These are phyloP conservation scores for Colossoma macropomum DNA, from an alignment of 2,113 vertebrate species.

Conservation along the genomic window DNA sequence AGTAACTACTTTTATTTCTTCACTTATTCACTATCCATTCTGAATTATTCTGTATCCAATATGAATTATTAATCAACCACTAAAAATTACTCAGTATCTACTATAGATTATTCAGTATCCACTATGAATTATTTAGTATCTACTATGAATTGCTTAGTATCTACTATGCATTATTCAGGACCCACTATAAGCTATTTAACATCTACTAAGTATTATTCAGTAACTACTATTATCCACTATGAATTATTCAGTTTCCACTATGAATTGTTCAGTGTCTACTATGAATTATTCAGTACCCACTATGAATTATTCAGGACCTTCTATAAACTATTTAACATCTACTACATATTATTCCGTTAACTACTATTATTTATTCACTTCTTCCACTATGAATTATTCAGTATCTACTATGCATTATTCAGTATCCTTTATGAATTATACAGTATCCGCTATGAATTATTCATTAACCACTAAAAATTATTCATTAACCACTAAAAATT, in stretches of 20 bases:
- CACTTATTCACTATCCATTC: background rate
- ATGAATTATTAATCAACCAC: background rate
- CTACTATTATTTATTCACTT: too few relatives aligned
- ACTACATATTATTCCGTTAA: too few relatives aligned
- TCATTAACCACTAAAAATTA: too few relatives aligned
- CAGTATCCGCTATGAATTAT: too few relatives aligned
- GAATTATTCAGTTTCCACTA: background rate
- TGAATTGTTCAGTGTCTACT: background rate
- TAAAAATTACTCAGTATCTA: background rate
- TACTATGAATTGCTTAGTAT: background rate
- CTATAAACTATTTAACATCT: too few relatives aligned
- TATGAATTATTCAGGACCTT: background rate
- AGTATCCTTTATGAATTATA: too few relatives aligned
- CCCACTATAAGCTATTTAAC: background rate
- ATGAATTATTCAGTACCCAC: background rate
- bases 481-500: too few relatives aligned
- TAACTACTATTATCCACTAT: background rate
- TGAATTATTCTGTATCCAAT: background rate
- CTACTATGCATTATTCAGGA: background rate
- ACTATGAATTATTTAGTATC: background rate
- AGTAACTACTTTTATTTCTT: background rate
- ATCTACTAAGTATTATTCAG: background rate
- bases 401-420: too few relatives aligned
- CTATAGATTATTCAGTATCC: too few relatives aligned
- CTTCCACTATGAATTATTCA: too few relatives aligned